Base-by-base conservation (phyloP, 2,797 vertebrate genomes). In the Channa striata region DNA sequence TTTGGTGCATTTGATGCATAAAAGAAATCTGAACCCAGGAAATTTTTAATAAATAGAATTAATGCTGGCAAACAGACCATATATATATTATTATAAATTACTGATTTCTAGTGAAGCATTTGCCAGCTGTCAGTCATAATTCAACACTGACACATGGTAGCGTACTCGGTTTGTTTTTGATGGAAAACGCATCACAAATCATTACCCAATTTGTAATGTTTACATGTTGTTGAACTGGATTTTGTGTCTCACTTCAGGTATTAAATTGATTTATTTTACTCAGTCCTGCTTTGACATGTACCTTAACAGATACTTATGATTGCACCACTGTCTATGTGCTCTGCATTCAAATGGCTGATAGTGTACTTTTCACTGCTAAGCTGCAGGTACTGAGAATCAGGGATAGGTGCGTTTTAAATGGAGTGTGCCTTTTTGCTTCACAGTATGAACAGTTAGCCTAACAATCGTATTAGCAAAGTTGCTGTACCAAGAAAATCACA, bases 71-170 rank as follows among this genome's bases (percentile, higher is more conserved):
- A 14, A 57, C 23, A 57, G 37, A 16, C 14, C 20, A 42, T 21
- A 54, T 56, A 8, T 20, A 23, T 36, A 23, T 56, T 39, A 56
- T 21, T 56, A 23, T 42, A 21, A 42, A 40, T 2, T 25, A 42
- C 17, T 9, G 9, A 17, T 34, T 33, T 30, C 11, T 25, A 33
- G 9, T n/a, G 30, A 34, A 9, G 30, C 30, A 0, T 30, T 51
- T 34, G 49, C 9, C 49, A 51, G 49, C 25, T 52, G 50, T 34
- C 50, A 52, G 17, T 52, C 30, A 52, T 11, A 34, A 36, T n/a
- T 34, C 30, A 52, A 47, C n/a, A 20, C 11, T 47, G 44, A 47
- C 19, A 21, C 19, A 6, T 20, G 44, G 44, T 4, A 20, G 44
- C 20, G 19, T 10, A 11, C n/a, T 47, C 5, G 19, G n/a, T n/a